Conservation (phyloP, 2,888 invertebrate genomes). For the Callimorpha dominula region DNA sequence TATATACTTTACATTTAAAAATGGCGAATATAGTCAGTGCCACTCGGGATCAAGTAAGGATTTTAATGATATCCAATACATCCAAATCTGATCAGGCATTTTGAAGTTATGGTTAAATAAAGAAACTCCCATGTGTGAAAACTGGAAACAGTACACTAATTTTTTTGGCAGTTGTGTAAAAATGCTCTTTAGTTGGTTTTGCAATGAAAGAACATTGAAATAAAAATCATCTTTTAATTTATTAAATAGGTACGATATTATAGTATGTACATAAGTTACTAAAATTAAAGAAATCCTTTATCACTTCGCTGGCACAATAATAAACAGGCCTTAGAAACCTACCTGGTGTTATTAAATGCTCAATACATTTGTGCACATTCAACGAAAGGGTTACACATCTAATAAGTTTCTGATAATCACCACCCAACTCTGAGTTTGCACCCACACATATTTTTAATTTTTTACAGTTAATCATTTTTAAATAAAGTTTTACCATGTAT, state of each 20-base stretch:
- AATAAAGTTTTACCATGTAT: not conserved
- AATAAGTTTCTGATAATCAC: not conserved
- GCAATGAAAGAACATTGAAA: slow-evolving; percentile 52
- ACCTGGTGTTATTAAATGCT: slow-evolving; percentile 44
- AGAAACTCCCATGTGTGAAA: too few relatives aligned
- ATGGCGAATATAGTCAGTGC: too few relatives aligned
- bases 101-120: too few relatives aligned
- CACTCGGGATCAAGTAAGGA: too few relatives aligned
- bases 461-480: not conserved
- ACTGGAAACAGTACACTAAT: too few relatives aligned
- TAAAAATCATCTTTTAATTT: slow-evolving; percentile 78
- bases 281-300: slow-evolving; percentile 60
- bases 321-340: slow-evolving; percentile 25
- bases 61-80: too few relatives aligned
- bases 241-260: slow-evolving; percentile 70
- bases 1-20: too few relatives aligned
- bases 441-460: not conserved
- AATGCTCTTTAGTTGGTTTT: not conserved
- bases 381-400: not conserved
- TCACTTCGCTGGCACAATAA: slow-evolving; percentile 51
- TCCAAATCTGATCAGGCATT: too few relatives aligned
- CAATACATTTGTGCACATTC: slow-evolving; percentile 16
- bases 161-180: too few relatives aligned
- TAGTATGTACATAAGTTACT: slow-evolving; percentile 80
- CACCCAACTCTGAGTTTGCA: not conserved